phyloP scores from a whole-genome alignment of 2,888 invertebrate species.

The Nudaria mundana region DNA sequence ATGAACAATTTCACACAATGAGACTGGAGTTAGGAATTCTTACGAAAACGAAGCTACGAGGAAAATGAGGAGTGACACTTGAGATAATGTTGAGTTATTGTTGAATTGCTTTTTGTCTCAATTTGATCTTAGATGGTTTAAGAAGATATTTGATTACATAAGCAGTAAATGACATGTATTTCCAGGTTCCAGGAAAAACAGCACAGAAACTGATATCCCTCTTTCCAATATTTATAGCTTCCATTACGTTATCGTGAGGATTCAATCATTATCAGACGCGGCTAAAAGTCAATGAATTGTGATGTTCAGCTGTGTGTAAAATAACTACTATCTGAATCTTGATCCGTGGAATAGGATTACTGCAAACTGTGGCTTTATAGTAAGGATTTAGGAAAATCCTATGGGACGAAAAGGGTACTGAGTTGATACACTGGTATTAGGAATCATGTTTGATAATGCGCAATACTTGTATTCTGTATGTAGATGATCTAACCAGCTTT shows the following conservation, averaged over 20 bases:
- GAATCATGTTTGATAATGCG: constrained; percentile 58
- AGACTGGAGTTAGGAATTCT: too few relatives aligned
- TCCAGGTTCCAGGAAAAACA: too few relatives aligned
- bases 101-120: too few relatives aligned
- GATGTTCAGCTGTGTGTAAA: constrained; percentile 57
- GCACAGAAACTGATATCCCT: too few relatives aligned
- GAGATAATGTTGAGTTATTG: too few relatives aligned
- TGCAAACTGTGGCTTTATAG: constrained; percentile 69
- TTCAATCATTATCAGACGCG: constrained; percentile 32
- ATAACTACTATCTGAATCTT: constrained; percentile 56
- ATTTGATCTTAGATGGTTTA: too few relatives aligned
- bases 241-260: constrained; percentile 9
- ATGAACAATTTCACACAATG: too few relatives aligned
- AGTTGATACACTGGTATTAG: constrained; percentile 50
- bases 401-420: constrained; percentile 56
- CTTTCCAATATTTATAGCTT: not conserved
- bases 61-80: too few relatives aligned
- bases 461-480: constrained; percentile 41
- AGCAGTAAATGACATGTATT: too few relatives aligned
- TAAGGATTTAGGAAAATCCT: constrained; percentile 63
- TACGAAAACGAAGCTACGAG: too few relatives aligned
- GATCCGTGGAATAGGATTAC: constrained; percentile 63
- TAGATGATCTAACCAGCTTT: constrained; percentile 18
- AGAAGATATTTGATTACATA: too few relatives aligned
- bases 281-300: constrained; percentile 49